Evolutionary conservation across 2,888 invertebrate species (phyloP), one percentile per base, ranked within the genome.

Genomic region (Gnatocerus cornutus): DNA sequence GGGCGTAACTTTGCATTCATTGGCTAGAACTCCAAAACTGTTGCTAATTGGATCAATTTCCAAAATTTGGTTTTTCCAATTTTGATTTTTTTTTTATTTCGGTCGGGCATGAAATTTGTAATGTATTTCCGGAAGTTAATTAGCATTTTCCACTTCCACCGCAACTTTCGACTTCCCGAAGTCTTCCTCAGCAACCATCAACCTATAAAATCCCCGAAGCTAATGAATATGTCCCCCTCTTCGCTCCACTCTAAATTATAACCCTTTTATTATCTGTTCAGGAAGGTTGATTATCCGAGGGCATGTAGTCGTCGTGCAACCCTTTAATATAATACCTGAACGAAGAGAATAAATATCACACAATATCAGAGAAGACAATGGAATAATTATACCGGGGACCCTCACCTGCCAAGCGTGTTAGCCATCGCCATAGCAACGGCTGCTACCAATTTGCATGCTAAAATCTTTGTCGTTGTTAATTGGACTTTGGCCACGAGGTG

Each of bases 371-470:
- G 68, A 78, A 80, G 82, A 83, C 82, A 83, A 84, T 83, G 77
- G 81, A 80, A 81, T 82, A 82, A 82, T 83, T 81, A 81, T 77
- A 77, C 76, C 71, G 72, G 41, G 77, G 80, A 80, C 80, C 81
- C 79, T 80, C 78, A 80, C 78, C 81, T 81, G 81, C 75, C 75
- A 76, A 75, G 78, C 77, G 76, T 77, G 79, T 74, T 75, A 78
- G 78, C 71, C 76, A 77, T 79, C 73, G 71, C 76, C 77, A 78
- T 77, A 75, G 80, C 76, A 78, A 80, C 79, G 74, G 71, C 75
- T 79, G 79, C 78, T 78, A 75, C 75, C 80, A 80, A 81, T 81
- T 80, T 81, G 79, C 81, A 81, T 81, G 78, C 78, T 80, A 79
- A 80, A 80, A 79, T 78, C 80, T 80, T 81, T 79, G 78, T 78